phyloP scores from a whole-genome alignment of 2,888 invertebrate genomes.

The Euproctis similis region DNA sequence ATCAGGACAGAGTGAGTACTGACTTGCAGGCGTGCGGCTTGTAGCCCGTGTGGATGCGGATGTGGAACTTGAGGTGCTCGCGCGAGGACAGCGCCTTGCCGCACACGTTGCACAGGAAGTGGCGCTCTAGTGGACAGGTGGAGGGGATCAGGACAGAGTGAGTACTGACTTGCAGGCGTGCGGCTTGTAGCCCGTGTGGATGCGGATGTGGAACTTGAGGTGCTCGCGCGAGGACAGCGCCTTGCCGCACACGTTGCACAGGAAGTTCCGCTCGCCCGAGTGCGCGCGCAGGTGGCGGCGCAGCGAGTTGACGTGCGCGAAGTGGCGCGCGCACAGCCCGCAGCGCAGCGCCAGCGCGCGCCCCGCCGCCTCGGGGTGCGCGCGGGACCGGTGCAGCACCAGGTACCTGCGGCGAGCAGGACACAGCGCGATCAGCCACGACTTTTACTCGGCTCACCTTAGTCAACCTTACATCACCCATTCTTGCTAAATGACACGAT shows the following conservation, averaged over 20 bases:
- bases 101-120: too few species aligned
- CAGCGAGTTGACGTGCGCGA: conserved; percentile 70
- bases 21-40: too few species aligned
- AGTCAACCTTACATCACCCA: too few species aligned
- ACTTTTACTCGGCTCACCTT: too few species aligned
- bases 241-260: conserved; percentile 78
- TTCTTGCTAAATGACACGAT: too few species aligned
- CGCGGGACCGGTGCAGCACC: conserved; percentile 48
- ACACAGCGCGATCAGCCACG: too few species aligned
- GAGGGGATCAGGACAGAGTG: too few species aligned
- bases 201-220: conserved; percentile 77
- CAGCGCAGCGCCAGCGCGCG: conserved; percentile 56
- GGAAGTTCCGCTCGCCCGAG: conserved; percentile 68
- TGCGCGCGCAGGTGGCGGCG: conserved; percentile 65
- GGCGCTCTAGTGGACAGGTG: too few species aligned
- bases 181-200: conserved; percentile 78
- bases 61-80: too few species aligned
- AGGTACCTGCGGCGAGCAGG: conserved; percentile 45
- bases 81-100: too few species aligned
- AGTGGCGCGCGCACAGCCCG: conserved; percentile 58
- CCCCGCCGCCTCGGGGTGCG: conserved; percentile 48
- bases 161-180: conserved; percentile 66
- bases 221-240: conserved; percentile 76
- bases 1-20: too few species aligned
- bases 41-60: too few species aligned